phyloP scores from a whole-genome alignment of 2,888 invertebrate genomes.

The Eupithecia subumbrata region DNA sequence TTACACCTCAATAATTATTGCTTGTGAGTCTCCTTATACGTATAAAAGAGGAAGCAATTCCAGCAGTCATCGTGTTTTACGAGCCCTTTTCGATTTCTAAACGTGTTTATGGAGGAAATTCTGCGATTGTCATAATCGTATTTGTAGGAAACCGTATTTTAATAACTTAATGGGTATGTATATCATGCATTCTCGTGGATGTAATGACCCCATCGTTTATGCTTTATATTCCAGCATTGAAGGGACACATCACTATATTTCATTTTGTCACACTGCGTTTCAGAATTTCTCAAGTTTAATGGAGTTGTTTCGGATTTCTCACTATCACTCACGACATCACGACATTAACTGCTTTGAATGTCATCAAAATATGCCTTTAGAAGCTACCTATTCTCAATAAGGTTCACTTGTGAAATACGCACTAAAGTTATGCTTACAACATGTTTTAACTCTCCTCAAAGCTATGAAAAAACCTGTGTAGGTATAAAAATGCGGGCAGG shows the following conservation, averaged over 20 bases:
- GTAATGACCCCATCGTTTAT: conserved; percentile 18
- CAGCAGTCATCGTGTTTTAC: conserved; percentile 70
- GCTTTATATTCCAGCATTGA: conserved; percentile 20
- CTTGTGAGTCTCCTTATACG: conserved; percentile 55
- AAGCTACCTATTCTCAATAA: conserved; percentile 9
- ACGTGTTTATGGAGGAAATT: conserved; percentile 63
- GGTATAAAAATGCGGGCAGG: background rate
- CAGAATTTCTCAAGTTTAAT: conserved; percentile 25
- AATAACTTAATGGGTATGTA: conserved; percentile 37
- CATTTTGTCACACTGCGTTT: conserved; percentile 18
- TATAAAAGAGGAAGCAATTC: conserved; percentile 71
- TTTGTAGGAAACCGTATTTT: conserved; percentile 47
- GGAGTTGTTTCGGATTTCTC: conserved; percentile 25
- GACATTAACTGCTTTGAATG: conserved; percentile 26
- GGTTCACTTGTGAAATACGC: conserved; percentile 10
- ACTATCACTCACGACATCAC: conserved; percentile 34
- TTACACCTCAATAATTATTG: conserved; percentile 74
- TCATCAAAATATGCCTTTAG: conserved; percentile 24
- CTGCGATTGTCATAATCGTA: conserved; percentile 55
- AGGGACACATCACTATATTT: conserved; percentile 13
- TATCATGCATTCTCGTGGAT: conserved; percentile 27
- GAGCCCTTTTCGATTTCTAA: conserved; percentile 69
- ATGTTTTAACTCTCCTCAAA: background rate
- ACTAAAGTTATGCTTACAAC: background rate
- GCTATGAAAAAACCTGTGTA: background rate